Evolutionary conservation across 2,797 vertebrate species (phyloP), one percentile per base, ranked within the genome.

Genomic region (Sebastes matsubarae): DNA sequence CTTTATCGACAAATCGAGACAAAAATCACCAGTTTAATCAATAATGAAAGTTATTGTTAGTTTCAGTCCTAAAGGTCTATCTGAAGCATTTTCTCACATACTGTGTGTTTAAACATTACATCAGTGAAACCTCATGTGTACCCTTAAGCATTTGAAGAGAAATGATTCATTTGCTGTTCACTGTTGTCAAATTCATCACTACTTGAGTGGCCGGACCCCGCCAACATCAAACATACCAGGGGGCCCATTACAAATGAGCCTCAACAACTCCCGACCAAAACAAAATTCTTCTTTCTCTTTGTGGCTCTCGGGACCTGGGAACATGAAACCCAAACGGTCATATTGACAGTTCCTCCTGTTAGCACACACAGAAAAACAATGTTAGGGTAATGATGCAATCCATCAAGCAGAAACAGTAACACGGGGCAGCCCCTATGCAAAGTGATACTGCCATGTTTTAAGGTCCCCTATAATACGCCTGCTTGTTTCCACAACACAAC

Each of bases 301-400:
- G 73, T 71, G 80, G 63, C 69, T 68, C 78, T 72, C 11, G 58
- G 74, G 85, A 90, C 79, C 82, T 85, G 78, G 87, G 77, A 91
- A 90, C 83, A 68, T 72, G 89, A 93, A 94, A 93, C 86, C 68
- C 18, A 86, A 83, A 84, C 77, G 57, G 61, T 79, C 70, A 18
- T 88, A 87, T 87, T 92, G 92, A 92, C 84, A 89, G 77, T 91
- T 86, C 77, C 75, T 87, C 76, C 88, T 86, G 89, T 92, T 92
- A 83, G 80, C 60, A 8, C 81, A 79, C 77, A 75, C 55, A 77
- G 66, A 70, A 79, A 90, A 91, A 89, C 84, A 87, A 68, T 66
- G 86, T 87, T 64, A 25, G 80, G 68, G 74, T 89, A 93, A 93
- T 88, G 88, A 92, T 83, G 88, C 85, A 87, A 89, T 88, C 89